These are phyloP conservation scores for Corythoichthys intestinalis DNA, from an alignment of 2,113 vertebrate species.

Conservation along the genomic window DNA sequence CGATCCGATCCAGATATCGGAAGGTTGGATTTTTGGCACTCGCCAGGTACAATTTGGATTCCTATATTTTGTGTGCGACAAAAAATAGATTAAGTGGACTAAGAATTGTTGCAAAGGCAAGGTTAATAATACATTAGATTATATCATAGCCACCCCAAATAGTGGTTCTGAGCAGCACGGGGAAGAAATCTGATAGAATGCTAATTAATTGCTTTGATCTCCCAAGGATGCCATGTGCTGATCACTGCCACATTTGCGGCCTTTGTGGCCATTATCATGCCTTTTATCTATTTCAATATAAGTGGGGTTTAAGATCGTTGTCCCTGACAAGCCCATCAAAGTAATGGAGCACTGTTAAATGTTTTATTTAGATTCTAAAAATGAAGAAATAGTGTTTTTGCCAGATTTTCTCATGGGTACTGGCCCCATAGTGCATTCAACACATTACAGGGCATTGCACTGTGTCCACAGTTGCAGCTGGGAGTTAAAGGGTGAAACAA, in stretches of 20 bases:
- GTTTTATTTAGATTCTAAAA: not conserved
- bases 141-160: not conserved
- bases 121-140: too few species aligned
- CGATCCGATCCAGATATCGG: too few species aligned
- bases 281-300: not conserved
- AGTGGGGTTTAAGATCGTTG: not conserved
- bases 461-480: not conserved
- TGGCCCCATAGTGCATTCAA: not conserved
- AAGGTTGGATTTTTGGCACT: too few species aligned
- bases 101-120: too few species aligned
- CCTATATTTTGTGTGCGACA: too few species aligned
- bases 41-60: too few species aligned
- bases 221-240: not conserved
- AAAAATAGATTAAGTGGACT: too few species aligned
- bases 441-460: not conserved
- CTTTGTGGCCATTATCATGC: not conserved
- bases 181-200: not conserved
- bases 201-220: not conserved
- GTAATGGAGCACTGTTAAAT: not conserved
- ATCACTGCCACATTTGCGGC: constrained; percentile 1
- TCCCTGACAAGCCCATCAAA: not conserved
- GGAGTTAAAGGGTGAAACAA: not conserved
- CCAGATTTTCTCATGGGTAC: not conserved
- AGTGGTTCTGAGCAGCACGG: not conserved
- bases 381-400: not conserved